Percentiles rank a stretch among this genome's conserved stretches.
These are phyloP conservation scores for Elephas maximus DNA, from an alignment of 2,113 vertebrate species.

Conservation along the genomic window DNA sequence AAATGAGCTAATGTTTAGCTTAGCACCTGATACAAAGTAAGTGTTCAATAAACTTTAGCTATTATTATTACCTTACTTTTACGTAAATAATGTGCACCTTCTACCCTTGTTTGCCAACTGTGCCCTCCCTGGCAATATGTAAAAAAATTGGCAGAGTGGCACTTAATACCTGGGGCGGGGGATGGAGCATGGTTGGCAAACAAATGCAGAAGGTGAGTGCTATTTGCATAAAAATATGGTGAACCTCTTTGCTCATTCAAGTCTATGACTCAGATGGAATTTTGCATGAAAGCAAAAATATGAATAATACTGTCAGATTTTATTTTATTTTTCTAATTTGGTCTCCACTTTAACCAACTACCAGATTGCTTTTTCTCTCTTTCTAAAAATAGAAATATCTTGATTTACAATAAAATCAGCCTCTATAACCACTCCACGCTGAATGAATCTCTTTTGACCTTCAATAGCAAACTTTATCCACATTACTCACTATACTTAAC, in stretches of 20 bases:
- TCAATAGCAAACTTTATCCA: background rate
- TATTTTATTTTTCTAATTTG: conserved; percentile 23
- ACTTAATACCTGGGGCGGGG: too few relatives aligned
- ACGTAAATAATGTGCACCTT: too few relatives aligned
- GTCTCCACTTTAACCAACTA: conserved; percentile 32
- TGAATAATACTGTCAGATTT: background rate
- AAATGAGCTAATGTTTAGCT: background rate
- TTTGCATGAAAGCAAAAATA: conserved; percentile 43
- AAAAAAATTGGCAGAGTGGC: too few relatives aligned
- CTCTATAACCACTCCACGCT: background rate
- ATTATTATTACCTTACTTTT: background rate
- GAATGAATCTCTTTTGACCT: background rate
- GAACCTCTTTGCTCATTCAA: background rate
- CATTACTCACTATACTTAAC: background rate
- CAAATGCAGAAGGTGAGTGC: too few relatives aligned
- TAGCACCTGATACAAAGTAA: background rate
- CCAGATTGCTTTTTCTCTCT: background rate
- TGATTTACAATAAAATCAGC: conserved; percentile 30
- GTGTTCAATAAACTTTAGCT: background rate
- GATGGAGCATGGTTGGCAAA: too few relatives aligned
- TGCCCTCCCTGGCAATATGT: too few relatives aligned
- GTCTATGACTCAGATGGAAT: background rate
- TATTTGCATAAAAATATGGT: too few relatives aligned
- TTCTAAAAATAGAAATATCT: conserved; percentile 54
- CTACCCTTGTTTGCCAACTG: too few relatives aligned